These are phyloP conservation scores for Sericinus montela DNA, from an alignment of 2,888 invertebrate species.

Conservation along the genomic window DNA sequence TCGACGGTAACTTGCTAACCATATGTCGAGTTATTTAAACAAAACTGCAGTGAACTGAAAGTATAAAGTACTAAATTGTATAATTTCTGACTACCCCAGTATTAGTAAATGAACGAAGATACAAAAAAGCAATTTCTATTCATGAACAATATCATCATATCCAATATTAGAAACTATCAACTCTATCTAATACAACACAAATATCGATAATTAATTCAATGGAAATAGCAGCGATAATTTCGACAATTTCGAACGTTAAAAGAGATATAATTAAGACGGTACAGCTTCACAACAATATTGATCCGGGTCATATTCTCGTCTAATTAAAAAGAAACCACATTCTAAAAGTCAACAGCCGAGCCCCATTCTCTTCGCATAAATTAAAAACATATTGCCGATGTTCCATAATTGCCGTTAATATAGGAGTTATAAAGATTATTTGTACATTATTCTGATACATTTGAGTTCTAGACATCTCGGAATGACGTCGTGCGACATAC, in stretches of 20 bases:
- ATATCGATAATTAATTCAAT: too few species aligned
- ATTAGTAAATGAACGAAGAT: too few species aligned
- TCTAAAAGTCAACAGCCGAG: constrained; percentile 15
- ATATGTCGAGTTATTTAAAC: too few species aligned
- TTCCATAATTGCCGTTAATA: constrained; percentile 16
- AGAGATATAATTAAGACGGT: constrained; percentile 5
- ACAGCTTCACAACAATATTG: constrained; percentile 7
- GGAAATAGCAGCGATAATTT: neutral
- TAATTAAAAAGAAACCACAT: constrained; percentile 13
- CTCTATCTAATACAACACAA: too few species aligned
- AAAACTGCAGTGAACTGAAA: too few species aligned
- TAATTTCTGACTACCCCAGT: too few species aligned
- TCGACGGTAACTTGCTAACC: too few species aligned
- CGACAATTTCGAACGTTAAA: neutral
- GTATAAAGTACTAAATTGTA: too few species aligned
- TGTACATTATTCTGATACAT: constrained; percentile 8
- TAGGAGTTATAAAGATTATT: constrained; percentile 13
- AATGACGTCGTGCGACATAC: neutral
- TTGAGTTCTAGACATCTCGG: constrained; percentile 2
- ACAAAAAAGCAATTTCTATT: too few species aligned
- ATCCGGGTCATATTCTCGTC: neutral
- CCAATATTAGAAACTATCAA: too few species aligned
- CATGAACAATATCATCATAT: too few species aligned
- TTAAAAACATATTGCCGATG: constrained; percentile 7
- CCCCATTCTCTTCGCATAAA: constrained; percentile 15